Evolutionary conservation across 2,797 vertebrate species (phyloP), one percentile per base, ranked within the genome.

Genomic region (Xenopus petersii): DNA sequence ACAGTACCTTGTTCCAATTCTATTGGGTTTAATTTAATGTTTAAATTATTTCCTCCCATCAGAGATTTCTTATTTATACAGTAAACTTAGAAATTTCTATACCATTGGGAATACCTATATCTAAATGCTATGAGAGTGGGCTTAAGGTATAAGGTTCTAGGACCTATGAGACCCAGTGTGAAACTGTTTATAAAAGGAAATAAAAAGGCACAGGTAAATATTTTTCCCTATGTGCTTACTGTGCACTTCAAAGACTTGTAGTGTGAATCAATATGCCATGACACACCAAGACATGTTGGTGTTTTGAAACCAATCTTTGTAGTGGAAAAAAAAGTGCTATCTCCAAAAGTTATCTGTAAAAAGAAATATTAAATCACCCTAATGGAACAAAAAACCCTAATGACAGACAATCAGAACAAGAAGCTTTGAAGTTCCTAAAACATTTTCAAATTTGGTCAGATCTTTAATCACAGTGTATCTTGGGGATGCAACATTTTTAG

Each of bases 361-460:
- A 71, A 60, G 54, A 60, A 65, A 48, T 10, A 59, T 59, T 42
- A 59, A 70, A 36, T 60, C 62, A 64, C 15, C 16, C 16, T 56
- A 64, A 64, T 17, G 12, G 36, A 17, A 42, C 46, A 47, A 63
- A 33, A 36, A 63, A 33, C 30, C 13, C 13, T 42, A 42, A 42
- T 56, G 54, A 17, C 54, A 56, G 54, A 16, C 54, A 56, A 56
- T 17, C 54, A 56, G 16, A 56, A 56, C 1, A 16, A 36, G 12
- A 63, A 63, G 12, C 61, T 63, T 36, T 63, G 61, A 63, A 33
- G 61, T 63, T 16, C 13, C 26, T 36, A 10, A 63, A 63, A 63
- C 30, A 63, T 63, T 36, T 63, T 63, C 12, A 63, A 9, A 15
- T 63, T 63, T 3, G 15, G 17, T 8, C 54, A 56, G 54, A 56